Percentiles rank a stretch among this genome's conserved stretches.
Conservation (phyloP, 2,888 invertebrate genomes). For the Mythimna pallens region DNA sequence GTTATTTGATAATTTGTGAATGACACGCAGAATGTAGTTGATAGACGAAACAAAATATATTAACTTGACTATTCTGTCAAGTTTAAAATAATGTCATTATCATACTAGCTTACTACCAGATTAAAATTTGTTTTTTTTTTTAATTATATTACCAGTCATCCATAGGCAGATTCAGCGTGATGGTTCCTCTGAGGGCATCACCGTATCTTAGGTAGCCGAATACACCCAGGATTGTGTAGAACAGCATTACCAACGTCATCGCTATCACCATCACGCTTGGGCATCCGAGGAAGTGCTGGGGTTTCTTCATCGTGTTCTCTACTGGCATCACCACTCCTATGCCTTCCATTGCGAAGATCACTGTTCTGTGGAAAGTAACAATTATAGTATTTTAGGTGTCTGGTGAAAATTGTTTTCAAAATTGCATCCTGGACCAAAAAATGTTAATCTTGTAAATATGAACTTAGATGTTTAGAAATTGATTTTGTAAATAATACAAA, state of each 20-base stretch:
- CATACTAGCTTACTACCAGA: neutral
- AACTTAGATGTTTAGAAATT: no score
- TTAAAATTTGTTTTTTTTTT: neutral
- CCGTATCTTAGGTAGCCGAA: slow-evolving; percentile 97
- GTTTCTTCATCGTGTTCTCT: slow-evolving; percentile 97
- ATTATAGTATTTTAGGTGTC: neutral
- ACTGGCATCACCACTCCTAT: slow-evolving; percentile 98
- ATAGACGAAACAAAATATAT: no score
- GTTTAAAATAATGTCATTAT: no score
- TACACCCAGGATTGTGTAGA: slow-evolving; percentile 96
- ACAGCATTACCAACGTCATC: slow-evolving; percentile 94
- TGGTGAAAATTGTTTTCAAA: neutral
- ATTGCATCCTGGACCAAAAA: neutral
- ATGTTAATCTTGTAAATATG: no score
- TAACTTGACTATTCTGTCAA: no score
- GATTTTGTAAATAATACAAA: no score
- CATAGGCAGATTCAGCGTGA: slow-evolving; percentile 95
- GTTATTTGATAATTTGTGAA: no score
- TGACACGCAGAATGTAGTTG: no score
- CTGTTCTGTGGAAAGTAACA: slow-evolving; percentile 92
- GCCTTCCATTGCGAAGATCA: slow-evolving; percentile 99
- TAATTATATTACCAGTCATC: slow-evolving; percentile 90
- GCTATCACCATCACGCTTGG: slow-evolving; percentile 96
- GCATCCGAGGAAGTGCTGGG: slow-evolving; percentile 94
- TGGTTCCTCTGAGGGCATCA: slow-evolving; percentile 92